Percentiles rank a stretch among this genome's conserved stretches.
Conservation (phyloP, 2,113 vertebrate species). For the Echinops telfairi region DNA sequence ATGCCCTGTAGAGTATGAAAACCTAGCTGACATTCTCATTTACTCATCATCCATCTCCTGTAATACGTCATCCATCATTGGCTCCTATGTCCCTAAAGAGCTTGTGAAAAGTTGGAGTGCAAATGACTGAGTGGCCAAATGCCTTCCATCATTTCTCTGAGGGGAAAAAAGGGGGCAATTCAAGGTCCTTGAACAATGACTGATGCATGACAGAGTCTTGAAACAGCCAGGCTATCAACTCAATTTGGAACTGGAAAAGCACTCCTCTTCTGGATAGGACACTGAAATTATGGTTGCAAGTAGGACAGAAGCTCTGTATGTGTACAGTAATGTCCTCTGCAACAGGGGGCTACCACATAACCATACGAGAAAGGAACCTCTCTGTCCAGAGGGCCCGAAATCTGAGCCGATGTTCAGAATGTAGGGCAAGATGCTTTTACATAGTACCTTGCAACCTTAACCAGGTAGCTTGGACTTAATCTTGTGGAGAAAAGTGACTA, state of each 20-base stretch:
- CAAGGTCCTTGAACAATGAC: background rate
- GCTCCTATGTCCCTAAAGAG: conserved; percentile 65
- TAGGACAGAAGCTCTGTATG: background rate
- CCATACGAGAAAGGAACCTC: background rate
- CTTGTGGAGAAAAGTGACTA: background rate
- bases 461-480: conserved; percentile 17
- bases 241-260: background rate
- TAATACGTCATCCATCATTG: conserved; percentile 49
- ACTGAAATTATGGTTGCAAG: no score
- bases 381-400: background rate
- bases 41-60: conserved; percentile 52
- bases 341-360: background rate
- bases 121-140: background rate
- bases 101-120: conserved; percentile 65
- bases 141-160: conserved; percentile 10
- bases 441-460: background rate
- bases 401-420: background rate
- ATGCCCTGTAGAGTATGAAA: conserved; percentile 58
- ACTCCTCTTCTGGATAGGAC: background rate
- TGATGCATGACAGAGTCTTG: background rate
- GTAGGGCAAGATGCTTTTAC: background rate
- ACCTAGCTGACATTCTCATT: conserved; percentile 44
- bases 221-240: background rate
- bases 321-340: background rate
- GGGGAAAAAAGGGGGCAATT: conserved; percentile 51